These are phyloP conservation scores for Augiades crinisus DNA, from an alignment of 2,888 invertebrate species.

Conservation along the genomic window DNA sequence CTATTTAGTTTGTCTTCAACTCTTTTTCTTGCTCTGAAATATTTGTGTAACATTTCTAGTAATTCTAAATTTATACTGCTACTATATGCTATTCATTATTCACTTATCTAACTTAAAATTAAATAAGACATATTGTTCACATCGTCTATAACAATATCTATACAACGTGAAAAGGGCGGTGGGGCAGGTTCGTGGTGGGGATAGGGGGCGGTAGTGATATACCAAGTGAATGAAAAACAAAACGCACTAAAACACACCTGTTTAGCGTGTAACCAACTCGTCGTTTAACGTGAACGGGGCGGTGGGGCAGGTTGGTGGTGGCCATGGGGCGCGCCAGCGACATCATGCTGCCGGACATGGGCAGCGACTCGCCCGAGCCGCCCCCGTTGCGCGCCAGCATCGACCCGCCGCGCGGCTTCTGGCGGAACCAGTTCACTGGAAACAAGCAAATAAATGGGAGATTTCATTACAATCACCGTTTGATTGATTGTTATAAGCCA, in stretches of 20 bases:
- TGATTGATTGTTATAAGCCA: too few species aligned
- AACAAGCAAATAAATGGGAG: slow-evolving; percentile 22
- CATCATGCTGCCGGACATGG: slow-evolving; percentile 80
- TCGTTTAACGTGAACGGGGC: slow-evolving; percentile 53
- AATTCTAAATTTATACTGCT: too few species aligned
- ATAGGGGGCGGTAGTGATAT: too few species aligned
- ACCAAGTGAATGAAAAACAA: too few species aligned
- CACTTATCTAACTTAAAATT: too few species aligned
- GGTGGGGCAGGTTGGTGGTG: slow-evolving; percentile 41
- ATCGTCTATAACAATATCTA: too few species aligned
- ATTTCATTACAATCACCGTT: too few species aligned
- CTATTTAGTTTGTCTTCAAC: slow-evolving; percentile 94
- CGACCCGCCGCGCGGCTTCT: slow-evolving; percentile 69
- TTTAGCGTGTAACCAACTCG: slow-evolving; percentile 69
- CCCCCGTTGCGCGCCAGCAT: slow-evolving; percentile 74
- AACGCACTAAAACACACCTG: slow-evolving; percentile 51
- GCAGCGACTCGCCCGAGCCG: slow-evolving; percentile 73
- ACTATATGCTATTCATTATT: too few species aligned
- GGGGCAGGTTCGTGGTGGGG: too few species aligned
- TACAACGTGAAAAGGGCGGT: too few species aligned
- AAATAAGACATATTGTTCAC: too few species aligned
- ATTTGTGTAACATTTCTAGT: background rate
- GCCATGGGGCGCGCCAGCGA: slow-evolving; percentile 66
- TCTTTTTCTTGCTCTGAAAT: slow-evolving; percentile 89
- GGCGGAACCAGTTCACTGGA: slow-evolving; percentile 83